phyloP scores from a whole-genome alignment of 2,113 vertebrate species.

The Emydura subglobosa region DNA sequence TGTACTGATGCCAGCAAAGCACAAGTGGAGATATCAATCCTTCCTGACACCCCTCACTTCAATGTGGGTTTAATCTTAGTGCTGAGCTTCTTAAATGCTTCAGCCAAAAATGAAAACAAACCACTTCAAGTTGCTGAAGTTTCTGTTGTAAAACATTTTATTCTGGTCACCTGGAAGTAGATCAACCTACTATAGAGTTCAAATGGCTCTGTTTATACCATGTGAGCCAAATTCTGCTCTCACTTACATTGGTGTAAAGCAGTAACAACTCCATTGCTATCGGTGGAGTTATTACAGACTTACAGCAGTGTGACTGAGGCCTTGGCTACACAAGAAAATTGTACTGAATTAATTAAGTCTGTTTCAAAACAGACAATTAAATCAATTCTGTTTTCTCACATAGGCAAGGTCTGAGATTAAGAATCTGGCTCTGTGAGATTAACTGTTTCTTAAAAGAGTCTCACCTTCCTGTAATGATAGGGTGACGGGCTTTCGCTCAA shows the following conservation, averaged over 20 bases:
- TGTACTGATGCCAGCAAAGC: neutral
- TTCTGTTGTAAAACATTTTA: neutral
- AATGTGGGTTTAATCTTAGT: neutral
- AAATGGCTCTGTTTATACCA: neutral
- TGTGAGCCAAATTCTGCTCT: neutral
- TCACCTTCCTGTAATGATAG: conserved; percentile 86
- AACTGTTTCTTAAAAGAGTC: neutral
- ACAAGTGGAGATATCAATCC: neutral
- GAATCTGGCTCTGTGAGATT: neutral
- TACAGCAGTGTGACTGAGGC: neutral
- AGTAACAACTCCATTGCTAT: neutral
- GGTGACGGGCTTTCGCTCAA: conserved; percentile 81
- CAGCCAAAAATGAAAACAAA: neutral
- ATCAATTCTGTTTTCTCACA: neutral
- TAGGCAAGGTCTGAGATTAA: neutral
- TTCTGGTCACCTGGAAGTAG: neutral
- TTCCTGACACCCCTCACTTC: neutral
- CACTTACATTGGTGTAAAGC: neutral
- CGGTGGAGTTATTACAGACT: neutral
- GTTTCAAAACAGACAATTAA: neutral
- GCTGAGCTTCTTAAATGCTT: neutral
- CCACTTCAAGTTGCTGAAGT: neutral
- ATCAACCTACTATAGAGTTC: neutral
- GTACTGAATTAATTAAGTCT: neutral
- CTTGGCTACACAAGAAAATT: neutral